Evolutionary conservation across 1,140 invertebrate species (phyloP).

Genomic region (Antheraea mylitta): DNA sequence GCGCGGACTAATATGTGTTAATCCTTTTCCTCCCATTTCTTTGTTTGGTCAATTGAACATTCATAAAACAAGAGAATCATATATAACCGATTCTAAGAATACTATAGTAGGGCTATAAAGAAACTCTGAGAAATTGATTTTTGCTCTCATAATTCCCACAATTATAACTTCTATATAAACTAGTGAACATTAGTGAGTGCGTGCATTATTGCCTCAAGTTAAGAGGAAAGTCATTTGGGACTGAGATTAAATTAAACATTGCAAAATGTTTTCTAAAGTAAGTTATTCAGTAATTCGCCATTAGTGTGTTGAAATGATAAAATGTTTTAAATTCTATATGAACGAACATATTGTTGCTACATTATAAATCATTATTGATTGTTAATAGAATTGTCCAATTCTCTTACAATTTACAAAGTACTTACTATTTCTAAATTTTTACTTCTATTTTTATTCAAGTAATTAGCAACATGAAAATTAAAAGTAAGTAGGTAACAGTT

Average conservation of each 20-base stretch:
- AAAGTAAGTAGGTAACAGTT: no score
- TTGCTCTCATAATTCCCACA: conserved; percentile 73
- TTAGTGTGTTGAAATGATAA: neutral
- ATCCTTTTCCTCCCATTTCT: no score
- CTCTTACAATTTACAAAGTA: no score
- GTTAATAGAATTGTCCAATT: neutral
- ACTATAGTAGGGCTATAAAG: conserved; percentile 50
- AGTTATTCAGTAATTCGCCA: conserved; percentile 21
- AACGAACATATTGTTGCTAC: neutral
- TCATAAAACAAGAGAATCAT: neutral
- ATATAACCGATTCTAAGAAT: neutral
- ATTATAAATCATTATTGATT: neutral
- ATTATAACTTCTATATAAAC: conserved; percentile 69
- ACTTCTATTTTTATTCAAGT: no score
- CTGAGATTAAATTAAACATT: neutral
- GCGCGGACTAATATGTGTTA: no score
- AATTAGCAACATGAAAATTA: no score
- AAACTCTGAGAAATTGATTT: conserved; percentile 69
- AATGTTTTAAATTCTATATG: neutral
- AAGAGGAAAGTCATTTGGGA: conserved; percentile 6
- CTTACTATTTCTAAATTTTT: no score
- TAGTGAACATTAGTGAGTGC: conserved; percentile 36
- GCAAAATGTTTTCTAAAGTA: conserved; percentile 42
- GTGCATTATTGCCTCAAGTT: conserved; percentile 40
- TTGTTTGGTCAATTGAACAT: no score